Percentiles rank a stretch among this genome's conserved stretches.
Conservation (phyloP, 2,888 invertebrate species). For the Drosophila kambysellisi region DNA sequence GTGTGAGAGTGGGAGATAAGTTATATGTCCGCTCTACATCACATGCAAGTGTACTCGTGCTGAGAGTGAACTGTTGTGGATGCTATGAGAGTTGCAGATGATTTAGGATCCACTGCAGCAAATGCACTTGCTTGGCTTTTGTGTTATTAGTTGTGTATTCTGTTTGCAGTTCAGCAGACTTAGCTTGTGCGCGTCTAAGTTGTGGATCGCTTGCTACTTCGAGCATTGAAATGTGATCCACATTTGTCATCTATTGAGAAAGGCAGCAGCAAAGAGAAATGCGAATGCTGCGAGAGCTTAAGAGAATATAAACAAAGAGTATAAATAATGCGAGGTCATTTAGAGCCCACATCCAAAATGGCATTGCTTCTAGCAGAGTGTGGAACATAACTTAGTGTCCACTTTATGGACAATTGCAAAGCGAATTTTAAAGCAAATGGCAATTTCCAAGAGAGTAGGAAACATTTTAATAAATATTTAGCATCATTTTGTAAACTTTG, state of each 20-base stretch:
- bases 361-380: neutral
- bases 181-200: neutral
- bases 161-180: neutral
- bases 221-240: neutral
- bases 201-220: neutral
- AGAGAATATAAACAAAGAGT: neutral
- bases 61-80: neutral
- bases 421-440: neutral
- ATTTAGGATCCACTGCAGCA: neutral
- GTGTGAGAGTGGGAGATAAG: neutral
- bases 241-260: neutral
- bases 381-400: neutral
- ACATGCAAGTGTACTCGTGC: neutral
- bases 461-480: neutral
- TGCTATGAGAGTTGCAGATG: neutral
- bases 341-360: neutral
- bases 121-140: neutral
- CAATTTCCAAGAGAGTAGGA: neutral
- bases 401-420: neutral
- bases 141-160: neutral
- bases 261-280: neutral
- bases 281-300: neutral
- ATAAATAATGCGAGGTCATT: accelerated
- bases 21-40: neutral
- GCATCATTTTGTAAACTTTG: neutral